A percentile compares a stretch with the other conserved stretches of the same genome.
These are phyloP conservation scores for Pseudopipra pipra DNA, from an alignment of 2,113 vertebrate species.

Conservation along the genomic window DNA sequence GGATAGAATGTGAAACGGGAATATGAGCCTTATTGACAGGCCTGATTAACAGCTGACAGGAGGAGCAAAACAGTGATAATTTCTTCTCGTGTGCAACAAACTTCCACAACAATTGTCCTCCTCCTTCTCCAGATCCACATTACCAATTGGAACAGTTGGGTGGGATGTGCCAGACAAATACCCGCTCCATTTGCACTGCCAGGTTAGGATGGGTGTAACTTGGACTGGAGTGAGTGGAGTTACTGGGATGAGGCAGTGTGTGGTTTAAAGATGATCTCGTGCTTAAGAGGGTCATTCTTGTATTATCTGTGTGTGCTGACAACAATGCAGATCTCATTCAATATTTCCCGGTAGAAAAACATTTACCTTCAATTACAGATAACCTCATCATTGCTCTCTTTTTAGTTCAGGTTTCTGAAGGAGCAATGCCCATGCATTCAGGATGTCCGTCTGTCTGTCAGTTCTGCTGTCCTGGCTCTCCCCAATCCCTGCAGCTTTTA, in stretches of 20 bases:
- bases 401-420: neutral
- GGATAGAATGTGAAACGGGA: neutral
- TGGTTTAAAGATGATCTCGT: neutral
- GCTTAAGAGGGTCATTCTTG: neutral
- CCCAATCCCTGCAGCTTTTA: neutral
- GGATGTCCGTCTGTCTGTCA: neutral
- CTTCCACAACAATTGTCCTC: neutral
- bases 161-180: neutral
- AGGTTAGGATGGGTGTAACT: neutral
- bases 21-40: neutral
- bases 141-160: neutral
- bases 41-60: neutral
- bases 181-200: neutral
- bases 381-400: neutral
- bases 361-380: neutral
- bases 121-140: neutral
- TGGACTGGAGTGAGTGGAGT: neutral
- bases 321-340: neutral
- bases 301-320: neutral
- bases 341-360: neutral
- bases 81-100: neutral
- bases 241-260: neutral
- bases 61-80: neutral
- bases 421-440: fast-evolving
- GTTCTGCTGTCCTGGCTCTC: neutral